These are phyloP conservation scores for Barbus barbus DNA, from an alignment of 2,113 vertebrate species.

Conservation along the genomic window DNA sequence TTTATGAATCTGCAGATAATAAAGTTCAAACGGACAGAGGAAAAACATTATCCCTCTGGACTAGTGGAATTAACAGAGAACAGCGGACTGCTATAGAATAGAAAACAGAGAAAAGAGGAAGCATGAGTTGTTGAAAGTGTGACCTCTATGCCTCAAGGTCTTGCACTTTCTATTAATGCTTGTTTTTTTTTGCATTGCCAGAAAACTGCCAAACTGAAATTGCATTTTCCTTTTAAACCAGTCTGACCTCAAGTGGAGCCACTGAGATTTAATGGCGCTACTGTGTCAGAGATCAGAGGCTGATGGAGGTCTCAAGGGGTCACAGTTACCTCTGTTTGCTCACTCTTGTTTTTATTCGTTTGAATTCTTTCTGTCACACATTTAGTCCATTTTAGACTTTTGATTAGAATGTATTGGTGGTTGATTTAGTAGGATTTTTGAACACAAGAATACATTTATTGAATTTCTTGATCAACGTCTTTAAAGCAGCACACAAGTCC, in stretches of 20 bases:
- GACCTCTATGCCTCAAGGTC: slow-evolving; percentile 54
- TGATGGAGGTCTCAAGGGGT: neutral
- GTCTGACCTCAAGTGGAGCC: slow-evolving; percentile 17
- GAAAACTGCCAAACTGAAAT: slow-evolving; percentile 22
- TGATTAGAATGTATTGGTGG: neutral
- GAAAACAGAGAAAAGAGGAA: neutral
- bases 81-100: neutral
- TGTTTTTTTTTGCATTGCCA: slow-evolving; percentile 38
- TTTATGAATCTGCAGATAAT: slow-evolving; percentile 45
- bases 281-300: slow-evolving; percentile 25
- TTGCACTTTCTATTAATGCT: slow-evolving; percentile 29
- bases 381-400: neutral
- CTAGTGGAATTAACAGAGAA: neutral
- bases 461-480: neutral
- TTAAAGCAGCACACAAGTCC: neutral
- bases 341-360: neutral
- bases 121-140: slow-evolving; percentile 59
- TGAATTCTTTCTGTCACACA: neutral
- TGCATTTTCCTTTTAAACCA: neutral
- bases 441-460: neutral
- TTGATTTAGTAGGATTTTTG: neutral
- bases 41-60: slow-evolving; percentile 27
- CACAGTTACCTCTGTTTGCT: neutral
- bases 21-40: slow-evolving; percentile 51
- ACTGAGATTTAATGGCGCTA: slow-evolving; percentile 19